Base-by-base conservation (phyloP, 2,888 invertebrate species). In the Pammene fasciana region DNA sequence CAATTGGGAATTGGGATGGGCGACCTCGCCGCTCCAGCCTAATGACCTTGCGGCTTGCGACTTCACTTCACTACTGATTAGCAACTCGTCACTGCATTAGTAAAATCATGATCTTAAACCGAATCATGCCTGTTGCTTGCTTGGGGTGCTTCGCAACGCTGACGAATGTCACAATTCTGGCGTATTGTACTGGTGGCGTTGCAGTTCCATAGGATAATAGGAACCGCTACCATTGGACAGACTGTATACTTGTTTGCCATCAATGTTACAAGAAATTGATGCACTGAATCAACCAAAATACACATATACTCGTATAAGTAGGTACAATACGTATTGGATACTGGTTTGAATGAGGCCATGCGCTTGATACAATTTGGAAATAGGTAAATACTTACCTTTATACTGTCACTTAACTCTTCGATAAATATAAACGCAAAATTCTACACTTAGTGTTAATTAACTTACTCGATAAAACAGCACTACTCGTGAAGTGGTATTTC, bases 1-100 rank as follows among this genome's bases (percentile, higher is more conserved):
- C 82, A 84, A 84, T 80, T 73, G 76, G 80, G 80, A 80, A 76
- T 83, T 80, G 80, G 83, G 82, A 68, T 74, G 73, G 82, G 43
- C 67, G 81, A 79, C 80, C 82, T 84, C 78, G 75, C 61, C 71
- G 38, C 64, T 26, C 52, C 52, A 38, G 45, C 57, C 41, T 43
- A 18, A 59, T 36, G 50, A 59, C 68, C 68, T 68, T 45, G 50
- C 52, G 56, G 10, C 18, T 64, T 59, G 38, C 14, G 45, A 10
- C 26, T 46, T 48, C 57, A 10, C 26, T 46, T 48, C 57, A 68
- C 68, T 38, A 38, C 14, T 36, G 41, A 61, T 45, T 38, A 38
- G n/a, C 34, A 60, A 45, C 38, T 67, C 67, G 4, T 10, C 0
- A 10, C 38, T 46, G 9, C 13, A 6, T 13, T 26, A 26, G 38